Evolutionary conservation across 92 coral and sea anemone species (phyloP).

Genomic region (Epizoanthus stellaris): DNA sequence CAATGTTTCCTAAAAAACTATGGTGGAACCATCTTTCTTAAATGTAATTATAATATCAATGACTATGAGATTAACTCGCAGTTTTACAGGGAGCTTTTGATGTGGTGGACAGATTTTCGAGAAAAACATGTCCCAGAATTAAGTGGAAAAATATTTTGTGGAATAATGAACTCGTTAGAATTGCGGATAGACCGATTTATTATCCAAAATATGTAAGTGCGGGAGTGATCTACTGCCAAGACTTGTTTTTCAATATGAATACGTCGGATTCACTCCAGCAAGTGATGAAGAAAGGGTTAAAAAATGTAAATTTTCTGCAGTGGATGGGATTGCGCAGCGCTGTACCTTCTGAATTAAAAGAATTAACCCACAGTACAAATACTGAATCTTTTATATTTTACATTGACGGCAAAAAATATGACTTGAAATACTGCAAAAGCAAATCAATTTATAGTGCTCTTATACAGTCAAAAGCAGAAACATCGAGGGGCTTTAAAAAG

Average conservation of each 20-base stretch:
- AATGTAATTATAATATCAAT: constrained; percentile 22
- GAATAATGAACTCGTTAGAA: constrained; percentile 35
- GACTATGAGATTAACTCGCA: constrained; percentile 24
- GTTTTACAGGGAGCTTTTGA: constrained; percentile 36
- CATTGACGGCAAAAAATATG: constrained; percentile 20
- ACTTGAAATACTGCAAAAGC: constrained; percentile 13
- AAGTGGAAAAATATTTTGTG: constrained; percentile 31
- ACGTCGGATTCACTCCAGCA: constrained; percentile 23
- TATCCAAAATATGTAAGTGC: constrained; percentile 15
- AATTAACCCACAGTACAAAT: constrained; percentile 7
- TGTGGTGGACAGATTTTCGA: constrained; percentile 48
- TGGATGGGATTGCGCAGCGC: constrained; percentile 13
- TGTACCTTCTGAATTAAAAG: constrained; percentile 12
- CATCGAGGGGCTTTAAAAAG: constrained; percentile 20
- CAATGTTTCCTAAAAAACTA: constrained; percentile 9
- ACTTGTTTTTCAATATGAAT: constrained; percentile 20
- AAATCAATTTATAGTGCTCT: neutral
- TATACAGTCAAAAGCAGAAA: constrained; percentile 11
- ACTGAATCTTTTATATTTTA: constrained; percentile 7
- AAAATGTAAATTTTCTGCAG: constrained; percentile 24
- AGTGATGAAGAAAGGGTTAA: constrained; percentile 1
- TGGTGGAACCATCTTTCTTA: constrained; percentile 38
- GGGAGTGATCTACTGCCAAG: constrained; percentile 24
- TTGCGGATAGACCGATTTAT: constrained; percentile 24
- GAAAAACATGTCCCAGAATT: constrained; percentile 26